phyloP scores from a whole-genome alignment of 2,888 invertebrate species.

The Sminthurides aquaticus region DNA sequence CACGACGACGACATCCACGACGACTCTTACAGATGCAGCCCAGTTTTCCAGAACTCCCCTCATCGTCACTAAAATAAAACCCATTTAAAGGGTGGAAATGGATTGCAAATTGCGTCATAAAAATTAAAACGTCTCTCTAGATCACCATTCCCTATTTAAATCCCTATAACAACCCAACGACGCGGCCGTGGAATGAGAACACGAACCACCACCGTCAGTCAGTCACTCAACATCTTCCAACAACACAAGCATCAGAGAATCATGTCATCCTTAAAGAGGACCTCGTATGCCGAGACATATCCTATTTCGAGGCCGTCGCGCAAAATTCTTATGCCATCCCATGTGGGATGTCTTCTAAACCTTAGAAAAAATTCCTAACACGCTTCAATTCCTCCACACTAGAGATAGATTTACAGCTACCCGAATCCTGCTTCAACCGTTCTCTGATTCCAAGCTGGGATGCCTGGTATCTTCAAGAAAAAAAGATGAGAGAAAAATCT shows the following conservation, averaged over 20 bases:
- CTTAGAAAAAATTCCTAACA: conserved; percentile 11
- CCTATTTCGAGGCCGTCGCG: neutral
- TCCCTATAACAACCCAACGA: neutral
- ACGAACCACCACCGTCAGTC: neutral
- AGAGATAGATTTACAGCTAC: conserved; percentile 24
- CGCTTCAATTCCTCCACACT: conserved; percentile 26
- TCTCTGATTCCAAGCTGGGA: no score
- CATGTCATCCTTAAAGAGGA: neutral
- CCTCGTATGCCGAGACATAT: neutral
- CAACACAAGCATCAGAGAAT: no score
- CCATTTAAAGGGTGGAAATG: conserved; percentile 30
- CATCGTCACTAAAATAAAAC: conserved; percentile 21
- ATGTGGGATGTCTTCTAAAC: conserved; percentile 6
- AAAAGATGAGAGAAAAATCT: no score
- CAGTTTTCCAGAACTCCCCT: neutral
- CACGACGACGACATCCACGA: no score
- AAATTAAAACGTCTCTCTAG: conserved; percentile 35
- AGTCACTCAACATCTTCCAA: neutral
- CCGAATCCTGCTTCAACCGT: neutral
- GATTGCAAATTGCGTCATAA: conserved; percentile 39
- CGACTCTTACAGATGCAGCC: no score
- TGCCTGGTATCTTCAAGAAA: no score
- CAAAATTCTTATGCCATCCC: conserved; percentile 9
- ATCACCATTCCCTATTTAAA: conserved; percentile 14
- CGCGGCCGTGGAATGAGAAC: neutral